Percentiles rank a stretch among this genome's conserved stretches.
Conservation (phyloP, 2,797 vertebrate species). For the Allochrocebus solatus region DNA sequence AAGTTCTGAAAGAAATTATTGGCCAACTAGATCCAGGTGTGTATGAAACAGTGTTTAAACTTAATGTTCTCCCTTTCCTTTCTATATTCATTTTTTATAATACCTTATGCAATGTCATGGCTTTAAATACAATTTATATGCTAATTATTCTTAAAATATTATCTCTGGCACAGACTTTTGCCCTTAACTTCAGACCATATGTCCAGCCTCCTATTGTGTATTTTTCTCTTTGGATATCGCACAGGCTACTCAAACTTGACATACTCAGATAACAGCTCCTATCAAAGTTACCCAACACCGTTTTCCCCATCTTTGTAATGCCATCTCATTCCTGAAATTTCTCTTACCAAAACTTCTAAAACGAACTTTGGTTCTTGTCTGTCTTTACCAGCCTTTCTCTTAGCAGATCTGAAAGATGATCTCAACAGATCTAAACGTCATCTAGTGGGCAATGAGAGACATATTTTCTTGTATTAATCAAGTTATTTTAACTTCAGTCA, state of each 20-base stretch:
- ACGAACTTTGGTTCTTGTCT: neutral
- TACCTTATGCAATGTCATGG: neutral
- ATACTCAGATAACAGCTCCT: neutral
- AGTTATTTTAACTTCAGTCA: neutral
- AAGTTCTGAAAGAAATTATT: neutral
- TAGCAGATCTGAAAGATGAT: neutral
- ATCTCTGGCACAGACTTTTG: neutral
- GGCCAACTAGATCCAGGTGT: neutral
- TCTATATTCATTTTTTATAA: neutral
- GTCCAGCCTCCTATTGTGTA: neutral
- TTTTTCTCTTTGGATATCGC: neutral
- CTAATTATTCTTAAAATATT: neutral
- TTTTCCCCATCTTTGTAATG: neutral
- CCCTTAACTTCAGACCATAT: neutral
- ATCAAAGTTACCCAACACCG: neutral
- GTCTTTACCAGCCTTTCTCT: neutral
- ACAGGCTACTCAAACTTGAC: neutral
- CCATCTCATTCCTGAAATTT: neutral
- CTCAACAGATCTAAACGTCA: neutral
- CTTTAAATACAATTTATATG: neutral
- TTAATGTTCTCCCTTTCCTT: neutral
- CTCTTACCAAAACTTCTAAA: neutral
- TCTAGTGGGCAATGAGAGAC: neutral
- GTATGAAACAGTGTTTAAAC: neutral
- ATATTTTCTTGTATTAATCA: neutral